Conservation (phyloP, 2,888 invertebrate genomes). For the Tipula vernalis region DNA sequence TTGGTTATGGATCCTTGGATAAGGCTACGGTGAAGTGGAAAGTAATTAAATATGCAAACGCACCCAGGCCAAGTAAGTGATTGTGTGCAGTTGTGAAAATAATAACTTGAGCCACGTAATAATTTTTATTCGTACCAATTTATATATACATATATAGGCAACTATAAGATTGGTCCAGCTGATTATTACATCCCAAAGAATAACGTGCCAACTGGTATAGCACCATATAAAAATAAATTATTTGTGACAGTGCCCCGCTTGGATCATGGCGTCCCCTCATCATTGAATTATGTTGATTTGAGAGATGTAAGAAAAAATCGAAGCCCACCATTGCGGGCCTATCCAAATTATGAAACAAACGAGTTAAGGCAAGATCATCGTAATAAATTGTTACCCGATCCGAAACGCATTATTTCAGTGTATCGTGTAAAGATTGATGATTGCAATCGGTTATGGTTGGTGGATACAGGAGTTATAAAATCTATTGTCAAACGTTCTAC, state of each 20-base stretch:
- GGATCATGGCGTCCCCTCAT: conserved; percentile 48
- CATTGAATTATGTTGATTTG: conserved; percentile 41
- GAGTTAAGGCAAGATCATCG: conserved; percentile 1
- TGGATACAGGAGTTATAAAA: conserved; percentile 63
- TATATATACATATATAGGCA: too few relatives aligned
- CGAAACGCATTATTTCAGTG: conserved; percentile 45
- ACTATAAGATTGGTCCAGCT: not conserved
- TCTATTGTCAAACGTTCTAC: conserved; percentile 41
- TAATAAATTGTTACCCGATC: not conserved
- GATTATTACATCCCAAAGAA: conserved; percentile 28
- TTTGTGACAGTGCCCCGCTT: conserved; percentile 45
- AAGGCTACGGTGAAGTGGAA: not conserved
- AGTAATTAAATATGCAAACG: not conserved
- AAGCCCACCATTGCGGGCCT: conserved; percentile 29
- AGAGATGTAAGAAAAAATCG: not conserved
- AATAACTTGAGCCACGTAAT: too few relatives aligned
- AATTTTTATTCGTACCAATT: too few relatives aligned
- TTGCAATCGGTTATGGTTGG: conserved; percentile 65
- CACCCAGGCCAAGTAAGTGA: not conserved
- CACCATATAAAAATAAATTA: conserved; percentile 21
- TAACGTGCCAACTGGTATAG: conserved; percentile 33
- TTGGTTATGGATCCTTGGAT: not conserved
- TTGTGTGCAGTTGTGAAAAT: not conserved
- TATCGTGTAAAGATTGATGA: conserved; percentile 57
- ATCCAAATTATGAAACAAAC: conserved; percentile 29